phyloP scores from a whole-genome alignment of 2,113 vertebrate genomes.

The Peromyscus polionotus region DNA sequence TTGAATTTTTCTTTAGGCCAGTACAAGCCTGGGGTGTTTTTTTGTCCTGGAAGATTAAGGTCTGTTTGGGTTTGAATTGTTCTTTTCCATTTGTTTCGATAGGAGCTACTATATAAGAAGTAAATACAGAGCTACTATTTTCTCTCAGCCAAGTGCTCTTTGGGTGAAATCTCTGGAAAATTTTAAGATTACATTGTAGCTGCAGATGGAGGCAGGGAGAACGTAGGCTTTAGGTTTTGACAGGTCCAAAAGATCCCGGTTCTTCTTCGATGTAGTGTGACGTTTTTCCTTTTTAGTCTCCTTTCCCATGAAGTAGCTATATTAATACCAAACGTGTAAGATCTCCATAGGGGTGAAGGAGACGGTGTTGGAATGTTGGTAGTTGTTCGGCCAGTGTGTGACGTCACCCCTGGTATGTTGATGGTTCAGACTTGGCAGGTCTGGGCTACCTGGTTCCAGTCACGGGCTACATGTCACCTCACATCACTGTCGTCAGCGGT shows the following conservation, averaged over 20 bases:
- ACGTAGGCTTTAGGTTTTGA: background rate
- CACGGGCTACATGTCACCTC: constrained; percentile 86
- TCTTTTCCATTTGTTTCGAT: background rate
- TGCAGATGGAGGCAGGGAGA: background rate
- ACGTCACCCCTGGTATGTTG: background rate
- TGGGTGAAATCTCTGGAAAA: constrained; percentile 1
- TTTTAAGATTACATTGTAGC: background rate
- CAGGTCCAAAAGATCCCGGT: background rate
- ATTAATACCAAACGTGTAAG: background rate
- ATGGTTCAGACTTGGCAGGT: background rate
- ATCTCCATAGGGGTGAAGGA: background rate
- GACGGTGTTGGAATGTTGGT: background rate
- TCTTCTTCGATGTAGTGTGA: background rate
- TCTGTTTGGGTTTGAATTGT: constrained; percentile 10
- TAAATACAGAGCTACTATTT: background rate
- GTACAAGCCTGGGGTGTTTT: background rate
- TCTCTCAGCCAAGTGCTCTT: background rate
- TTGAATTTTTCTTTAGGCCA: background rate
- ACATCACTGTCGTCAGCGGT: constrained; percentile 95
- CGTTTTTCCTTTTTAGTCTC: constrained; percentile 1
- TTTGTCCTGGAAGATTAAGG: background rate
- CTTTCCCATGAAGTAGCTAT: background rate
- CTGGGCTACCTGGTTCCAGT: constrained; percentile 22
- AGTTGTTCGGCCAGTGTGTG: background rate
- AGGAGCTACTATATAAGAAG: background rate